Base-by-base conservation (phyloP, 2,113 vertebrate species). In the Tetrao urogallus region DNA sequence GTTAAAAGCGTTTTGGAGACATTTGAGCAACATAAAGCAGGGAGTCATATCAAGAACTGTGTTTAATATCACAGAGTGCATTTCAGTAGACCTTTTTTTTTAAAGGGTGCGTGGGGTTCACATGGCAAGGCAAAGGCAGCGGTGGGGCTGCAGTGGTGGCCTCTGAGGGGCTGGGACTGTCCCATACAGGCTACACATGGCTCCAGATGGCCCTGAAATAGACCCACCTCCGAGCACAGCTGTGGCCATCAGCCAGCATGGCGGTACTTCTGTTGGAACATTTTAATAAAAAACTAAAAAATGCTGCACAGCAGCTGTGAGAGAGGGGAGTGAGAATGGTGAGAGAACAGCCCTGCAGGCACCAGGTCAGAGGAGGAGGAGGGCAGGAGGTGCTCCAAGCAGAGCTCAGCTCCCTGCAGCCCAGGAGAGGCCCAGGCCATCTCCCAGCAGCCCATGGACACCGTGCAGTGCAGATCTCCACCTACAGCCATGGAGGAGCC, bases 161-260 rank as follows among this genome's bases (percentile, higher is more conserved):
- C 42, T 13, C 13, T 17, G 21, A 54, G 13, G 24, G 25, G 32
- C 20, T 1, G 0, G 8, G 57, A 16, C 61, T 71, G 70, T n/a
- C 10, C n/a, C 0, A 0, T 7, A 42, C 22, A 5, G 1, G 11
- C 8, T n/a, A 34, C 17, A 42, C 32, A 7, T 2, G 0, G 7
- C 2, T 34, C 42, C 81, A 52, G 57, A 6, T 0, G 3, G 17
- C 24, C 18, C 30, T 17, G 27, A 12, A 76, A 7, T 0, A 1
- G 8, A 17, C 28, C 27, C n/a, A 56, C 22, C 4, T 0, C n/a
- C 15, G 22, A 28, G 47, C 38, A 54, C 25, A 36, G 27, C 47
- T 56, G 32, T 32, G 27, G 16, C 64, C 12, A 1, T 13, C 4
- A 18, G 43, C n/a, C 30, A 28, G 40, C 25, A 25, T 4, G 7